Base-by-base conservation (phyloP, 2,888 invertebrate genomes). In the Aleiodes leptofemur region DNA sequence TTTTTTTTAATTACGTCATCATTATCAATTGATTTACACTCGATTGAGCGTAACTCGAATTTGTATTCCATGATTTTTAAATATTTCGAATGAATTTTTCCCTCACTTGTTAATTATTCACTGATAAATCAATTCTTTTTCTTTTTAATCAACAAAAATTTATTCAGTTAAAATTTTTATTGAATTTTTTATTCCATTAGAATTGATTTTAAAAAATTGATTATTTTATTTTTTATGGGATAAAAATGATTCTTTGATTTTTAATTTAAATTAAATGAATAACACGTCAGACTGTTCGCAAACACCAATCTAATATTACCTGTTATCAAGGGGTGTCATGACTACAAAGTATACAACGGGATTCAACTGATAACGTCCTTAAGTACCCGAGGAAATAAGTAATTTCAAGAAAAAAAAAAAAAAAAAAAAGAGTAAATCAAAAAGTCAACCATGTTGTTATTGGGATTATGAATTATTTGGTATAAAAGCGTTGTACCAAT, bases 311-410 rank as follows among this genome's bases (percentile, higher is more conserved):
- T 14, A 64, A 48, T 16, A 16, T 64, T 72, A 73, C 76, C 77
- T 81, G 81, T 86, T 86, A 86, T 86, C 85, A 78, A 77, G 82
- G 84, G 83, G 82, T 80, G 85, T 83, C 87, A 86, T 86, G 83
- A 85, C 85, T 83, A 84, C 86, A 83, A 69, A 83, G 84, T 82
- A 86, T 80, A 86, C 83, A 84, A 11, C 38, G 53, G 81, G 82
- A 83, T 85, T 80, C 81, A 78, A 74, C 76, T 82, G 87, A 87
- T 87, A 88, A 88, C 82, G 77, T 74, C 80, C 83, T 75, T 55
- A 29, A 16, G 29, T 56, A 64, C 73, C 76, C 73, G 29, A 61
- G 73, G 74, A 72, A 73, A 73, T 72, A 50, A 61, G 38, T 43
- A n/a, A 57, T 31, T 13, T 34, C 31, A 61, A 13, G 43, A 38